Evolutionary conservation across 2,797 vertebrate species (phyloP).

Genomic region (Rhinoraja longicauda): DNA sequence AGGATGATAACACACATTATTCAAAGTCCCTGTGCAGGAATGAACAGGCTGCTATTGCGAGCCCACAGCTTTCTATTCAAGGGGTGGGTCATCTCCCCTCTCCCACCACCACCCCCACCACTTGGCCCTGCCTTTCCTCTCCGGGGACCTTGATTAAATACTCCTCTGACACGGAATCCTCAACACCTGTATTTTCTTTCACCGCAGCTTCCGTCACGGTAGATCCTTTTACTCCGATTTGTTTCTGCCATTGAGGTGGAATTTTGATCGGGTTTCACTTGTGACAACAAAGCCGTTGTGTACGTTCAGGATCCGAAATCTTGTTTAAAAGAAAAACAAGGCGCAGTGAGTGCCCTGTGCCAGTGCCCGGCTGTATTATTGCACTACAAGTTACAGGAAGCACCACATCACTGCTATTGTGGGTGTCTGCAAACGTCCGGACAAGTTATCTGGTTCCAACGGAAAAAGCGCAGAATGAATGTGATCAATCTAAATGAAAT

Average conservation of each 20-base stretch:
- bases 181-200: constrained; percentile 61
- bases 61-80: constrained; percentile 56
- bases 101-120: too few relatives aligned
- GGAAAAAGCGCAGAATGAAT: neutral
- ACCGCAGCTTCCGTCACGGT: constrained; percentile 10
- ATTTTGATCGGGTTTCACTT: constrained; percentile 33
- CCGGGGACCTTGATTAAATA: constrained; percentile 67
- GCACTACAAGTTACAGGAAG: neutral
- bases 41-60: constrained; percentile 55
- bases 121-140: constrained; percentile 58
- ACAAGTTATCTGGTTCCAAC: neutral
- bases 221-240: constrained; percentile 23
- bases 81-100: constrained; percentile 64
- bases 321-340: neutral
- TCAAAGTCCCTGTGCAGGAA: constrained; percentile 57
- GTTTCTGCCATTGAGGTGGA: constrained; percentile 30
- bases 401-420: neutral
- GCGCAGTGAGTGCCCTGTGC: neutral
- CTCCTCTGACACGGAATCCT: constrained; percentile 46
- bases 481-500: neutral
- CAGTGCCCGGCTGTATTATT: neutral
- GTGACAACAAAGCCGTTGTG: neutral
- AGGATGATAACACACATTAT: constrained; percentile 46
- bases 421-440: neutral
- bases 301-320: neutral